phyloP scores from a whole-genome alignment of 2,113 vertebrate genomes.

The Nyctereutes procyonoides region DNA sequence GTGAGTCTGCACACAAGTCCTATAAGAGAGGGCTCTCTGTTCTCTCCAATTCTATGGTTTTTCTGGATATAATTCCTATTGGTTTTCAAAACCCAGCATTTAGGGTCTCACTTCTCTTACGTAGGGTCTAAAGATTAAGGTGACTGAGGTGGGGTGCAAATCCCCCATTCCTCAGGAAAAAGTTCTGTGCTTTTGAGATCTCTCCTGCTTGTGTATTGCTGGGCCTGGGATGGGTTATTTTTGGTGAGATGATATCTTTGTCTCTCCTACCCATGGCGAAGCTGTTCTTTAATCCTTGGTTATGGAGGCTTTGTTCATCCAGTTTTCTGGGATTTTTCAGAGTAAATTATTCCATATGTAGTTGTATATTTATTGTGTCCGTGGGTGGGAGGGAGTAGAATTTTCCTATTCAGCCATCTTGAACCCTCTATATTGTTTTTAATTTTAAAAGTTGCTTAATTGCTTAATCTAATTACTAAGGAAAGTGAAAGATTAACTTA shows the following conservation, averaged over 20 bases:
- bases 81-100: background rate
- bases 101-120: background rate
- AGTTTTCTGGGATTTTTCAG: background rate
- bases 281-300: background rate
- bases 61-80: background rate
- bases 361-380: background rate
- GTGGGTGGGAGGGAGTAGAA: background rate
- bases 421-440: background rate
- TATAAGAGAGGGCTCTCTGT: background rate
- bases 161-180: background rate
- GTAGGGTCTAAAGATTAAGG: background rate
- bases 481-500: background rate
- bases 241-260: background rate
- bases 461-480: conserved; percentile 12
- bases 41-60: background rate
- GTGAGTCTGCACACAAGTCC: background rate
- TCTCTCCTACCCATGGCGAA: background rate
- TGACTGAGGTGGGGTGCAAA: background rate
- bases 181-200: background rate
- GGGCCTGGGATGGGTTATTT: background rate
- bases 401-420: background rate
- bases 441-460: background rate
- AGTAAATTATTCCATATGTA: background rate
- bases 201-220: background rate
- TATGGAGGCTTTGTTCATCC: background rate